phyloP scores from a whole-genome alignment of 2,113 vertebrate species.

The Centropus unirufus region DNA sequence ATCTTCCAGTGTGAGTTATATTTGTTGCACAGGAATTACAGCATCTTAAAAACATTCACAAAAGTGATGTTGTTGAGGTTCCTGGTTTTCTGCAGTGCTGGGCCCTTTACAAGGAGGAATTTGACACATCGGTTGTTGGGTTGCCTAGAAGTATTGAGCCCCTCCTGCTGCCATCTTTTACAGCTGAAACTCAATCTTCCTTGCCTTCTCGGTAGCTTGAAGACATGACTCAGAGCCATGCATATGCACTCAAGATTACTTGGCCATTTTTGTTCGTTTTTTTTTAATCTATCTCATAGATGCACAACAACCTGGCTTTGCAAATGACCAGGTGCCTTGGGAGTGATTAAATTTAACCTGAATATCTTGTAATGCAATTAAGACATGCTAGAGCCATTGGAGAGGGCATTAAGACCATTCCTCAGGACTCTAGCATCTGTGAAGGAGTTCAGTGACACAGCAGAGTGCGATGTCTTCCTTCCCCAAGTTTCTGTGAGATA shows the following conservation, averaged over 20 bases:
- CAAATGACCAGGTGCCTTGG: neutral
- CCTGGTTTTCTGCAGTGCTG: neutral
- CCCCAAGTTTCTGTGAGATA: neutral
- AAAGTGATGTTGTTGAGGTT: neutral
- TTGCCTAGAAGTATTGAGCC: neutral
- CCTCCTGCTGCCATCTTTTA: neutral
- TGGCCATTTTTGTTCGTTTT: neutral
- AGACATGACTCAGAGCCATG: neutral
- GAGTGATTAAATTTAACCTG: neutral
- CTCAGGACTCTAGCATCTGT: neutral
- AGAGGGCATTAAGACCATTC: constrained; percentile 16
- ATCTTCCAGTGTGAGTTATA: neutral
- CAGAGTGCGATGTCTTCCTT: neutral
- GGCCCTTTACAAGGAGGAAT: neutral
- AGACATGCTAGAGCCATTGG: neutral
- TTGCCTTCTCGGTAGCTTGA: neutral
- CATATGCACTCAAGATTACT: neutral
- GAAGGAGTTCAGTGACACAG: neutral
- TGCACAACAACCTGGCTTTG: neutral
- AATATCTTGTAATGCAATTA: neutral
- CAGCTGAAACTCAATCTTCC: neutral
- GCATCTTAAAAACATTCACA: neutral
- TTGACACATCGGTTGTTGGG: neutral
- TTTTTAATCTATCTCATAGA: constrained; percentile 12
- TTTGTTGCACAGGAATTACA: neutral